Conservation (phyloP, 2,797 vertebrate species). For the Molossus molossus region DNA sequence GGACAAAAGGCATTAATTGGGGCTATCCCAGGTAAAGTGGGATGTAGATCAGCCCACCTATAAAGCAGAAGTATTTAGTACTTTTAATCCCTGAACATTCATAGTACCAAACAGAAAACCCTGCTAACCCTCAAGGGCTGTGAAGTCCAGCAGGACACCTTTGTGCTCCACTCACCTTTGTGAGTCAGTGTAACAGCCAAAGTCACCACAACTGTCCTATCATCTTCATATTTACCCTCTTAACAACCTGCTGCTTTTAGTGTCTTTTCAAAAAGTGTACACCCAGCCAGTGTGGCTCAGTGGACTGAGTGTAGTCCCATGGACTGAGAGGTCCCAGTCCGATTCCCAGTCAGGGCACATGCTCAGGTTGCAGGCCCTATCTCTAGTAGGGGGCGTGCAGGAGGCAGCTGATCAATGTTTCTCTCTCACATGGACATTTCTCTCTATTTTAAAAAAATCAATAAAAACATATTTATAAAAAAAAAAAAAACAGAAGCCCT, state of each 20-base stretch:
- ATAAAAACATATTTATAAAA: too few species aligned
- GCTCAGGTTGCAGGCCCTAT: too few species aligned
- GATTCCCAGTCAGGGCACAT: too few species aligned
- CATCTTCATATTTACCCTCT: background rate
- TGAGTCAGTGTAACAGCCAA: background rate
- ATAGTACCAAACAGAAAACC: slow-evolving; percentile 45
- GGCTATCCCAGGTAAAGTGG: background rate
- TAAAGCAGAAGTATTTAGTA: background rate
- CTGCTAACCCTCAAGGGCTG: background rate
- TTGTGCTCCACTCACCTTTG: background rate
- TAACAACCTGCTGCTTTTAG: background rate
- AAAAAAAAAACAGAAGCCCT: too few species aligned
- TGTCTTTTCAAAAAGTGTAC: slow-evolving; percentile 1
- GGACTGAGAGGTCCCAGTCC: too few species aligned
- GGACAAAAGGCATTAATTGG: background rate
- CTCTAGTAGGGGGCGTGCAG: too few species aligned
- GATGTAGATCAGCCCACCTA: background rate
- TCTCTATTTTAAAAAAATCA: too few species aligned
- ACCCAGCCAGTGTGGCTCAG: too few species aligned
- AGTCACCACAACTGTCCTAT: background rate
- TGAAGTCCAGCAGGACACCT: background rate
- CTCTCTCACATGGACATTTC: too few species aligned
- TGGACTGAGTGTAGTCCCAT: too few species aligned
- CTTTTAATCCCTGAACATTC: slow-evolving; percentile 19
- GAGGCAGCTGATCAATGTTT: too few species aligned